A percentile compares a stretch with the other conserved stretches of the same genome.
Conservation (phyloP, 2,888 invertebrate genomes). For the Pollenia labialis region DNA sequence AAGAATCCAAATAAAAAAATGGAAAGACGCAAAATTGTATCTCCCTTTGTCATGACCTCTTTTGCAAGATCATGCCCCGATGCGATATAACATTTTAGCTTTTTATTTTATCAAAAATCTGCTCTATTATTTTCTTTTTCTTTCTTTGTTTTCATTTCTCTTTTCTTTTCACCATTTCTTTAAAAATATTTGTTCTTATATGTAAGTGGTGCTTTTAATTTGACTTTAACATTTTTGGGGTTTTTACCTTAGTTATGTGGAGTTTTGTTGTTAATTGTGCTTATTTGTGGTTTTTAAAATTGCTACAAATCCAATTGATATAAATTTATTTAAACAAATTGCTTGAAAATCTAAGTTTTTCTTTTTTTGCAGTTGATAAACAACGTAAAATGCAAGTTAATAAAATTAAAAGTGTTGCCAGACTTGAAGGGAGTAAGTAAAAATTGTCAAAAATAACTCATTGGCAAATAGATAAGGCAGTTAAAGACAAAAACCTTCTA, state of each 20-base stretch:
- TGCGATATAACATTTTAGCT: not conserved
- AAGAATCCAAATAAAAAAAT: not conserved
- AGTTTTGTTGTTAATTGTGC: conserved; percentile 50
- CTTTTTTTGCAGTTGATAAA: conserved; percentile 62
- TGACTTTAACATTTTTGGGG: not conserved
- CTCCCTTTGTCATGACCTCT: conserved; percentile 44
- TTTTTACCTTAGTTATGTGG: conserved; percentile 24
- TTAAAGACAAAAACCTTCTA: no score
- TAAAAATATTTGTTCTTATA: conserved; percentile 12
- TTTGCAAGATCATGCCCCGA: conserved; percentile 48
- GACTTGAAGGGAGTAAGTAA: not conserved
- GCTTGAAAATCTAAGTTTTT: conserved; percentile 41
- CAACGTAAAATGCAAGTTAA: conserved; percentile 69
- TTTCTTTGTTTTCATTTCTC: conserved; percentile 54
- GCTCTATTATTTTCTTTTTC: conserved; percentile 15
- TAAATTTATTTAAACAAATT: conserved; percentile 49
- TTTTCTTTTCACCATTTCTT: conserved; percentile 7
- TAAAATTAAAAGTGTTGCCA: conserved; percentile 62
- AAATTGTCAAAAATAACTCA: no score
- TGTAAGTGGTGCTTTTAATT: not conserved
- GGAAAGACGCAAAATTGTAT: conserved; percentile 1
- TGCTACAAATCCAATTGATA: conserved; percentile 36
- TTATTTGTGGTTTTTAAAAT: conserved; percentile 5
- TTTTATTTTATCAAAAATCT: conserved; percentile 8
- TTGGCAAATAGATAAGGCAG: no score